Evolutionary conservation across 2,797 vertebrate species (phyloP), one percentile per base, ranked within the genome.

Genomic region (Epinephelus malabaricus): DNA sequence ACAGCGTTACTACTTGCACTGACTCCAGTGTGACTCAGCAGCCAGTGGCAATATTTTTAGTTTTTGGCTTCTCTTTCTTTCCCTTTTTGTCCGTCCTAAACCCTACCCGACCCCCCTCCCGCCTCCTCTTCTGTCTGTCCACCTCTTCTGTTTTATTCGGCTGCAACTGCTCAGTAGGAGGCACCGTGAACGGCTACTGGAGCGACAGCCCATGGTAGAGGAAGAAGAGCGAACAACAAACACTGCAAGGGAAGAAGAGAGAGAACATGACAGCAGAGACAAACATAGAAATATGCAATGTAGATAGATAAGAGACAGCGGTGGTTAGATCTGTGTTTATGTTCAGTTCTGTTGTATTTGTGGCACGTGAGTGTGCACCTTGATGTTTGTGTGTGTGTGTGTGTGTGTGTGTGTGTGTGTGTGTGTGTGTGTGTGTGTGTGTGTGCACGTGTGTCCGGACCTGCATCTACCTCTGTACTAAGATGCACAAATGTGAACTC

Each of bases 111-210:
- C 50, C 62, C 43, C 11, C n/a, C 49, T 34, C n/a, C 27, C 75
- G 76, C 56, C 71, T 14, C 68, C 76, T 79, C 83, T 59, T 78
- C 89, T 90, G 70, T 92, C 86, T 78, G 56, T 92, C 87, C 90
- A 88, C 92, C 88, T 90, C 84, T 85, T 89, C 84, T 85, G 82
- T 90, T 79, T 92, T 86, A 34, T 34, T 90, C 23, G 90, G 87
- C 90, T 91, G 60, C 78, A 85, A 89, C 86, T 80, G 71, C 83
- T 89, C 92, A 93, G 92, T 94, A 85, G 95, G 94, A 89, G 95
- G 94, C 87, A 92, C 95, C 45, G 92, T 95, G 91, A 96, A 94
- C 73, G 95, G 96, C 91, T 95, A 95, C 93, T 96, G 96, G 96
- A 96, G 93, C 82, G 95, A 96, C 95, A 96, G 95, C 86, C 93